These are phyloP conservation scores for Coregonus clupeaformis DNA, from an alignment of 2,113 vertebrate genomes.

Conservation along the genomic window DNA sequence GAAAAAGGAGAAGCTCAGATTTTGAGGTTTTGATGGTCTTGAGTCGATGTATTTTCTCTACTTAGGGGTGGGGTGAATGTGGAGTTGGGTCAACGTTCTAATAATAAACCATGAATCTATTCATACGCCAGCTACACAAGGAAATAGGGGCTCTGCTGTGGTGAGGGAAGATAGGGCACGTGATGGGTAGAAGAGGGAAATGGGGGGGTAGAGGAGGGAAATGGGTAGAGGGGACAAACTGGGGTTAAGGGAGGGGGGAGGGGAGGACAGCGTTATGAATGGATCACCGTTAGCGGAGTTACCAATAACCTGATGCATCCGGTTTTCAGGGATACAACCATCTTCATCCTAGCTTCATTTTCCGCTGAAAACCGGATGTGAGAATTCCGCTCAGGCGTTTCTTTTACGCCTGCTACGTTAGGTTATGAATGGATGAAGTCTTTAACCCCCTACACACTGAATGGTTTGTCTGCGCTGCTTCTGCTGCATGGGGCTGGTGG, in stretches of 20 bases:
- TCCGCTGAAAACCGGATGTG: too few relatives aligned
- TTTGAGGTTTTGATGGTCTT: constrained; percentile 45
- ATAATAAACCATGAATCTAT: constrained; percentile 66
- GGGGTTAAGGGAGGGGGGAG: constrained; percentile 53
- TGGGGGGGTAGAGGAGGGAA: constrained; percentile 32
- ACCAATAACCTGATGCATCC: too few relatives aligned
- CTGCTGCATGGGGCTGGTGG: constrained; percentile 60
- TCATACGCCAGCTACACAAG: constrained; percentile 34
- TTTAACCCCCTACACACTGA: constrained; percentile 70
- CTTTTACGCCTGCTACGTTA: too few relatives aligned
- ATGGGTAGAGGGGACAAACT: constrained; percentile 25
- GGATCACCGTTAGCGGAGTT: constrained; percentile 37
- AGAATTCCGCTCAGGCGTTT: too few relatives aligned
- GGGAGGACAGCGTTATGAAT: constrained; percentile 67
- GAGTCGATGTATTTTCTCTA: constrained; percentile 36
- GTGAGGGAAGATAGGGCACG: constrained; percentile 56
- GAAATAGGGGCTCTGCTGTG: constrained; percentile 51
- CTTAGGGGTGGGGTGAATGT: constrained; percentile 53
- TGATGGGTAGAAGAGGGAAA: constrained; percentile 59
- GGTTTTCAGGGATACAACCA: too few relatives aligned
- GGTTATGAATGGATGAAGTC: constrained; percentile 74
- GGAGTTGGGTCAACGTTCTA: constrained; percentile 55
- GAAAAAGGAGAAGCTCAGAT: constrained; percentile 43
- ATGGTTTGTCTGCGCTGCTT: constrained; percentile 71
- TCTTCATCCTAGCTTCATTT: too few relatives aligned